Evolutionary conservation across 2,888 invertebrate genomes (phyloP).

Genomic region (Drymonia ruficornis): DNA sequence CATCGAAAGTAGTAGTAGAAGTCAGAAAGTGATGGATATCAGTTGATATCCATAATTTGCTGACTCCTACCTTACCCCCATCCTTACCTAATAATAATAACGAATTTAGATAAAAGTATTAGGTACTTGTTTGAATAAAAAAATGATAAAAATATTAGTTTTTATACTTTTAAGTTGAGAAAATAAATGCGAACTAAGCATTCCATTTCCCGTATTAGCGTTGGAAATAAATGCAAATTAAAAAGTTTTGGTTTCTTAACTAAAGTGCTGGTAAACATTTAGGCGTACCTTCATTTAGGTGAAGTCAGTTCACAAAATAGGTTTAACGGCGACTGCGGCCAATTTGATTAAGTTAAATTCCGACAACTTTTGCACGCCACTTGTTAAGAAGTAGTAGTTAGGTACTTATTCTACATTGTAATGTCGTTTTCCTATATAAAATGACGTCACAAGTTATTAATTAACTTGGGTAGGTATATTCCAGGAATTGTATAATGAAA

Average conservation of each 20-base stretch:
- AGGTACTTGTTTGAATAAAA: no score
- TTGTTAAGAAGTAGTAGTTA: conserved; percentile 58
- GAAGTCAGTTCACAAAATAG: conserved; percentile 71
- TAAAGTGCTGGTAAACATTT: conserved; percentile 60
- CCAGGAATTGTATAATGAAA: no score
- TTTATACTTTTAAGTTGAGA: neutral
- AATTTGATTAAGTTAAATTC: conserved; percentile 76
- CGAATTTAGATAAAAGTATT: no score
- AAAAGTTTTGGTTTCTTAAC: conserved; percentile 62
- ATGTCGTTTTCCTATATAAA: conserved; percentile 4
- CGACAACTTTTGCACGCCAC: conserved; percentile 73
- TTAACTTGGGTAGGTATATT: no score
- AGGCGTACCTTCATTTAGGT: conserved; percentile 72
- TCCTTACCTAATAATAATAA: no score
- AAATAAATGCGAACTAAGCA: neutral
- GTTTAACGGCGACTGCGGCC: conserved; percentile 70
- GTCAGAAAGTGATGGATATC: no score
- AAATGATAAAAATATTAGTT: no score
- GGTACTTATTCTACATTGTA: conserved; percentile 51
- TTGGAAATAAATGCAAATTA: conserved; percentile 57
- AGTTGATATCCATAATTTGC: no score
- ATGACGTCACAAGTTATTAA: no score
- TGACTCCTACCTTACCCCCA: no score
- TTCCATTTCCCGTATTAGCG: neutral
- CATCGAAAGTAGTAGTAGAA: no score